These are phyloP conservation scores for Apotomis turbidana DNA, from an alignment of 2,888 invertebrate species.

Conservation along the genomic window DNA sequence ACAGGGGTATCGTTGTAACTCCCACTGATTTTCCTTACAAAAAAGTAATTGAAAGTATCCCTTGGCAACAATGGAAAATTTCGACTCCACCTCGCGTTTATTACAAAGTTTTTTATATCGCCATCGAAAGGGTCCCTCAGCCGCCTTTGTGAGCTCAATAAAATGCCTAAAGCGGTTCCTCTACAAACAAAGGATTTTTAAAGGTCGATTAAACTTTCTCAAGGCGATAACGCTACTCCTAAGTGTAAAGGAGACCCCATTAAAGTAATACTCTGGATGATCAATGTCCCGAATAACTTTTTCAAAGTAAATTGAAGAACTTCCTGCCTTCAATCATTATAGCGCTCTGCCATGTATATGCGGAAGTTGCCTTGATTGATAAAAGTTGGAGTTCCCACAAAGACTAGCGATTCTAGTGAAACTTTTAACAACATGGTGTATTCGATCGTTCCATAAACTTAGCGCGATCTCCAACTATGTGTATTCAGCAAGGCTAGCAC, in stretches of 20 bases:
- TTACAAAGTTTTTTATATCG: conserved; percentile 48
- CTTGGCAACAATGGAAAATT: conserved; percentile 61
- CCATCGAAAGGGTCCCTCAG: conserved; percentile 45
- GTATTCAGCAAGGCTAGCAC: background rate
- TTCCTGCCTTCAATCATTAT: conserved; percentile 21
- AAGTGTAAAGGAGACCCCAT: conserved; percentile 42
- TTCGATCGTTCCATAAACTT: background rate
- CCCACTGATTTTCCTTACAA: conserved; percentile 47
- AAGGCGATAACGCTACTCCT: conserved; percentile 53
- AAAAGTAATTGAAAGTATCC: conserved; percentile 56
- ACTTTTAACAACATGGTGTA: conserved; percentile 11
- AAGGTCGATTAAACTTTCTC: conserved; percentile 69
- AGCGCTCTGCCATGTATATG: background rate
- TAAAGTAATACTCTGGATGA: conserved; percentile 38
- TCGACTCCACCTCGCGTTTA: conserved; percentile 43
- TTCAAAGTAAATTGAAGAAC: conserved; percentile 28
- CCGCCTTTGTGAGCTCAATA: conserved; percentile 43
- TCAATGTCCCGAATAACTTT: conserved; percentile 33
- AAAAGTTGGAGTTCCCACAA: conserved; percentile 9
- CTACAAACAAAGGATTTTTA: conserved; percentile 66
- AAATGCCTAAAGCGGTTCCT: conserved; percentile 52
- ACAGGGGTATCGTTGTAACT: conserved; percentile 45
- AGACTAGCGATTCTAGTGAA: background rate
- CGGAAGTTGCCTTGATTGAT: conserved; percentile 21
- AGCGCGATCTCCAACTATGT: background rate